Evolutionary conservation across 1,140 invertebrate species (phyloP), one percentile per base, ranked within the genome.

Genomic region (Drosophila tristis): DNA sequence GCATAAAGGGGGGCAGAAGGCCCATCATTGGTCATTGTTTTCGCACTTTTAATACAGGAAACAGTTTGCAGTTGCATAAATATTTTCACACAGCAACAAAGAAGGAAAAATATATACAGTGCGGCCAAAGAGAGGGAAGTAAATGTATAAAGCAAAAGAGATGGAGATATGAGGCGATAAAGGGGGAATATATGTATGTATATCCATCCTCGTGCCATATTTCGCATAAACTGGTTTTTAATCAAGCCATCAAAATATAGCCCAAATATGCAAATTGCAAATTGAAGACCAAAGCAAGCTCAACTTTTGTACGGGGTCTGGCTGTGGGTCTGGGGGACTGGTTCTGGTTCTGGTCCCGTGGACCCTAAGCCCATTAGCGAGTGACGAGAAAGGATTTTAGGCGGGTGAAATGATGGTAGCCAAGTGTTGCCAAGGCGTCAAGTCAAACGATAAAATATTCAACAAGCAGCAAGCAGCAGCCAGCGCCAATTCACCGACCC

Each of bases 361-460:
- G 15, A 44, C 25, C 51, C 50, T 72, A 84, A 81, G 81, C 56
- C 74, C 61, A 68, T 84, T 84, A 76, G 72, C 56, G 65, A 82
- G 73, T 78, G 71, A 76, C 66, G 67, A 80, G 76, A 90, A 90
- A 84, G 84, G 84, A 89, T 90, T 89, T 84, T 50, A 49, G 58
- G 44, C 56, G 66, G 64, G 66, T 35, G 47, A 78, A 81, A 77
- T 79, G 65, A 84, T 87, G 73, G 56, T 5, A 58, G 80, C 84
- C 84, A 90, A 89, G 80, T 90, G 84, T 90, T 89, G 76, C 85
- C 84, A 80, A 58, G 71, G 76, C 77, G 72, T 65, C 75, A 89
- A 87, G 85, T 80, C 84, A 87, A 87, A 87, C 85, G 84, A 89
- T 89, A 90, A 89, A 89, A 89, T 89, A 84, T 84, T 90, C 73